Conservation (phyloP, 1,140 invertebrate genomes). For the Trichonephila inaurata region DNA sequence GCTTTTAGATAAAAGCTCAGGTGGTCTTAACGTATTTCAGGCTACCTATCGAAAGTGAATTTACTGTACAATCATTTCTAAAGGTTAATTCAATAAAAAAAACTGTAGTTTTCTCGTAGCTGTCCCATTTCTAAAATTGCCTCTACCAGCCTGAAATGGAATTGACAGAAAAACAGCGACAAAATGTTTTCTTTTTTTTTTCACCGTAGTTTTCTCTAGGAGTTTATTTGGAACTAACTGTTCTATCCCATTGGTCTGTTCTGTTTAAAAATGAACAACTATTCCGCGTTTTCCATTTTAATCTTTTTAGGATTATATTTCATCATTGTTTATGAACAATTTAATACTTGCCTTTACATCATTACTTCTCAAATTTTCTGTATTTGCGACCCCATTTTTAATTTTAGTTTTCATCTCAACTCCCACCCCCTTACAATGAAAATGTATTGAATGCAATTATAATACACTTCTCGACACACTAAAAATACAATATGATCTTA, state of each 20-base stretch:
- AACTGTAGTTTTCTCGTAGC: neutral
- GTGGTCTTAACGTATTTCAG: neutral
- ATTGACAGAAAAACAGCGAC: neutral
- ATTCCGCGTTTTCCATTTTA: neutral
- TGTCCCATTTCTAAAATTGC: slow-evolving; percentile 23
- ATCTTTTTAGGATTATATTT: neutral
- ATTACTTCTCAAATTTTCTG: too few species aligned
- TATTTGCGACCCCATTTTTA: too few species aligned
- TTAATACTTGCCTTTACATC: neutral
- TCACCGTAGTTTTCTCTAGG: neutral
- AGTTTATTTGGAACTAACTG: neutral
- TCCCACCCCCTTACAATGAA: too few species aligned
- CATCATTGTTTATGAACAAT: neutral
- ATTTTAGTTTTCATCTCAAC: too few species aligned
- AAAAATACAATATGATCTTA: too few species aligned
- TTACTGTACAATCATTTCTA: neutral
- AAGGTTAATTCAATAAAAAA: slow-evolving; percentile 39
- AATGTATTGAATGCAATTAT: too few species aligned
- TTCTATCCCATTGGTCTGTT: neutral
- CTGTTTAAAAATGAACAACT: neutral
- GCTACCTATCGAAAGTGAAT: neutral
- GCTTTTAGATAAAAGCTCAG: neutral
- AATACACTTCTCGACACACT: too few species aligned
- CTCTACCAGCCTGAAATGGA: neutral
- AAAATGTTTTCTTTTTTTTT: neutral